Evolutionary conservation across 2,113 vertebrate genomes (phyloP).

Genomic region (Picathartes gymnocephalus): DNA sequence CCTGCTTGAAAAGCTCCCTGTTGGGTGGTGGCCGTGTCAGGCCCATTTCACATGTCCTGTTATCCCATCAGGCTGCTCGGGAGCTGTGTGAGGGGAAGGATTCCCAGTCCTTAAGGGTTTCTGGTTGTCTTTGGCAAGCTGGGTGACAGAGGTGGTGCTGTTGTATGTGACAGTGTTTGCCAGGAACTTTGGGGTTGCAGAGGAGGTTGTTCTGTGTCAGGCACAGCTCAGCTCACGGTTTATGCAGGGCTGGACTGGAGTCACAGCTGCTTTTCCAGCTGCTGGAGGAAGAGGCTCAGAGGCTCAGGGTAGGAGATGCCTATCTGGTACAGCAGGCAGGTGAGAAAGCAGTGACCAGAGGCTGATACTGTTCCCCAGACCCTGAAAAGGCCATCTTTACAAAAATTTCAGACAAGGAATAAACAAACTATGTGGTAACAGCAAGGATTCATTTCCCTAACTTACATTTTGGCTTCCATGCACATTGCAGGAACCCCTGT

Average conservation of each 20-base stretch:
- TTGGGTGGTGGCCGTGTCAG: not conserved
- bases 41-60: not conserved
- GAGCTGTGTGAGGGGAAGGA: not conserved
- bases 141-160: not conserved
- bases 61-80: not conserved
- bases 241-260: not conserved
- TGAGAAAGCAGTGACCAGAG: not conserved
- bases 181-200: accelerated
- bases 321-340: not conserved
- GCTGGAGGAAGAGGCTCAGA: not conserved
- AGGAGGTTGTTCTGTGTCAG: not conserved
- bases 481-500: not conserved
- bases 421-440: not conserved
- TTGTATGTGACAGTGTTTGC: not conserved
- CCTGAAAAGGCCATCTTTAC: not conserved
- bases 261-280: not conserved
- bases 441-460: not conserved
- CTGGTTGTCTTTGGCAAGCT: not conserved
- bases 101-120: not conserved
- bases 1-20: not conserved
- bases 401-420: not conserved
- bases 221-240: not conserved
- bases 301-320: not conserved
- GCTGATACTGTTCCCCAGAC: not conserved
- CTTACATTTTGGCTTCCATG: not conserved